phyloP scores from a whole-genome alignment of 2,797 vertebrate genomes.

The Neomorphus geoffroyi region DNA sequence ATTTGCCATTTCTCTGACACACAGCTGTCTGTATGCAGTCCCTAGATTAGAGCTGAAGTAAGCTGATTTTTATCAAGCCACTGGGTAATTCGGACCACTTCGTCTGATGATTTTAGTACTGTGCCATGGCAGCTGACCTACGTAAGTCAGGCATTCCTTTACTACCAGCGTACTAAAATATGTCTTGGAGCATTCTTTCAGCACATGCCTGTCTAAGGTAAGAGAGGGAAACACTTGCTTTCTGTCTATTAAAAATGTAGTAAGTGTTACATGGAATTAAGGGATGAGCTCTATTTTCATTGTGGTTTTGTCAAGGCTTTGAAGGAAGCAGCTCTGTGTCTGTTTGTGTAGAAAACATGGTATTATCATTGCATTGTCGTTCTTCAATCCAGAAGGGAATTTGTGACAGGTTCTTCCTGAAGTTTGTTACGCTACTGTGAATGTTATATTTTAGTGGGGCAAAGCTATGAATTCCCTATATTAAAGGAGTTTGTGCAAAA shows the following conservation, averaged over 20 bases:
- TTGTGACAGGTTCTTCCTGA: background rate
- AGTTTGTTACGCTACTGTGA: background rate
- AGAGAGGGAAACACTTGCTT: background rate
- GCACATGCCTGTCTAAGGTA: conserved; percentile 19
- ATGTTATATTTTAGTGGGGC: background rate
- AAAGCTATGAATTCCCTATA: background rate
- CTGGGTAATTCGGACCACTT: conserved; percentile 53
- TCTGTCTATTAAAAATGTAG: background rate
- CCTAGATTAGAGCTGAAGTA: conserved; percentile 63
- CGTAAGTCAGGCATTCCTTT: conserved; percentile 27
- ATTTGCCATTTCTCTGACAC: conserved; percentile 25
- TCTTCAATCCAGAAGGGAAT: conserved; percentile 40
- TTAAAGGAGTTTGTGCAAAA: conserved; percentile 27
- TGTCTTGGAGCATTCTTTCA: conserved; percentile 24
- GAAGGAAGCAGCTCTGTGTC: conserved; percentile 22
- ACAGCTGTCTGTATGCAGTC: background rate
- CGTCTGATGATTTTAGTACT: conserved; percentile 39
- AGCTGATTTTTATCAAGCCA: conserved; percentile 66
- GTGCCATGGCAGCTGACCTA: conserved; percentile 30
- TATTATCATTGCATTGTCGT: background rate
- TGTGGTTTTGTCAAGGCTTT: background rate
- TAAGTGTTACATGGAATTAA: background rate
- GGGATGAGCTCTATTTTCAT: background rate
- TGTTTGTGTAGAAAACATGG: conserved; percentile 8
- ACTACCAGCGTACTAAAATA: background rate